A percentile compares a stretch with the other conserved stretches of the same genome.
These are phyloP conservation scores for Procambarus clarkii DNA, from an alignment of 1,140 invertebrate species.

Conservation along the genomic window DNA sequence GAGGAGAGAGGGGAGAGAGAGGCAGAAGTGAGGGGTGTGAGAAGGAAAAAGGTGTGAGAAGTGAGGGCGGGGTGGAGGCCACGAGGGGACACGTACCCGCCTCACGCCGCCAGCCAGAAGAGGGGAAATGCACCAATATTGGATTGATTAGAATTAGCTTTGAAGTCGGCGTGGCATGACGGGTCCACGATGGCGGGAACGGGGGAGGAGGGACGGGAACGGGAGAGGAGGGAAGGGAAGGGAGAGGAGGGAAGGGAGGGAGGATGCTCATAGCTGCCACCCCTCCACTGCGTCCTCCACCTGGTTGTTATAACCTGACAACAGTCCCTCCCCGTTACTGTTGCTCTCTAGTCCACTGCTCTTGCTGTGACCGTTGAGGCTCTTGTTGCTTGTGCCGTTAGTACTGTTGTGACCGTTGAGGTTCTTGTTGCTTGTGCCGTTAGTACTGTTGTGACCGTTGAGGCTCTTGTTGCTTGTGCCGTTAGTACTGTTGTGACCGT, in stretches of 20 bases:
- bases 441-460: no score
- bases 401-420: no score
- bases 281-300: no score
- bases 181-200: neutral
- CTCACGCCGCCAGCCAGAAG: neutral
- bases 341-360: no score
- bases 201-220: neutral
- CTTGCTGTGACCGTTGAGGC: no score
- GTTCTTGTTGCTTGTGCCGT: no score
- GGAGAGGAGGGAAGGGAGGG: neutral
- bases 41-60: neutral
- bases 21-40: neutral
- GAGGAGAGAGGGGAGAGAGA: neutral
- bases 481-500: no score
- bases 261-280: neutral
- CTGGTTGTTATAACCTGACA: no score
- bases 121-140: constrained; percentile 3
- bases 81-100: neutral
- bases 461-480: no score
- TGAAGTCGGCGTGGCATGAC: neutral
- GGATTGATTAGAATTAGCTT: constrained; percentile 20
- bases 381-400: no score
- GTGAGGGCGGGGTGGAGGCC: neutral
- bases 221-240: neutral
- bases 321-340: no score